Percentiles rank a stretch among this genome's conserved stretches.
These are phyloP conservation scores for Semibalanus balanoides DNA, from an alignment of 1,140 invertebrate genomes.

Conservation along the genomic window DNA sequence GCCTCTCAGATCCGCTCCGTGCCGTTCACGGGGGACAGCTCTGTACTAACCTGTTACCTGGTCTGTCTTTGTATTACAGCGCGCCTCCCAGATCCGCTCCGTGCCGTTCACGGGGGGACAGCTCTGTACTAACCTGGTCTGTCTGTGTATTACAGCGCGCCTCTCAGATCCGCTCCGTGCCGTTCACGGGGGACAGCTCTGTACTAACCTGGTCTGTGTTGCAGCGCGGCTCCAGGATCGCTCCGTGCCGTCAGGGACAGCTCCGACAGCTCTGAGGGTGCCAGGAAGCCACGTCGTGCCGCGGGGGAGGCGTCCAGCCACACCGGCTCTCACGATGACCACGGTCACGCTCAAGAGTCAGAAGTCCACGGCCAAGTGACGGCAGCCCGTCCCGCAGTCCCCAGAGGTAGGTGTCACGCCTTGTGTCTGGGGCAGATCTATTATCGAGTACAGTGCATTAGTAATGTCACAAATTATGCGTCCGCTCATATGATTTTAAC, in stretches of 20 bases:
- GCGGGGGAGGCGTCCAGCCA: constrained; percentile 23
- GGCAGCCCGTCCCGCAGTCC: neutral
- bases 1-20: constrained; percentile 63
- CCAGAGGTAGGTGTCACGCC: constrained; percentile 20
- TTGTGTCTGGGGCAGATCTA: too few relatives aligned
- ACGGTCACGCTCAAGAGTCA: constrained; percentile 16
- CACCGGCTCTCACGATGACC: constrained; percentile 20
- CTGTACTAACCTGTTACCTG: constrained; percentile 41
- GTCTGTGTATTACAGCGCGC: constrained; percentile 46
- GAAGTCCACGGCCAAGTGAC: neutral
- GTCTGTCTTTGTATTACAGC: neutral
- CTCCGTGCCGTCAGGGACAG: constrained; percentile 88
- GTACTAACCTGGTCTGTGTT: too few relatives aligned
- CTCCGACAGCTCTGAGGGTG: constrained; percentile 85
- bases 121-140: too few relatives aligned
- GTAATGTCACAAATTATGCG: too few relatives aligned
- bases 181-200: constrained; percentile 87
- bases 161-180: constrained; percentile 86
- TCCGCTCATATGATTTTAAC: too few relatives aligned
- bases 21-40: constrained; percentile 87
- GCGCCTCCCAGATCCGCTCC: constrained; percentile 65
- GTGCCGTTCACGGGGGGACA: constrained; percentile 89
- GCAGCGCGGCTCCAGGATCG: constrained; percentile 85
- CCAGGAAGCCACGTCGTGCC: constrained; percentile 43
- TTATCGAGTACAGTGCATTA: too few relatives aligned